Conservation (phyloP, 64 coral and sea anemone genomes). For the Montipora foliosa region DNA sequence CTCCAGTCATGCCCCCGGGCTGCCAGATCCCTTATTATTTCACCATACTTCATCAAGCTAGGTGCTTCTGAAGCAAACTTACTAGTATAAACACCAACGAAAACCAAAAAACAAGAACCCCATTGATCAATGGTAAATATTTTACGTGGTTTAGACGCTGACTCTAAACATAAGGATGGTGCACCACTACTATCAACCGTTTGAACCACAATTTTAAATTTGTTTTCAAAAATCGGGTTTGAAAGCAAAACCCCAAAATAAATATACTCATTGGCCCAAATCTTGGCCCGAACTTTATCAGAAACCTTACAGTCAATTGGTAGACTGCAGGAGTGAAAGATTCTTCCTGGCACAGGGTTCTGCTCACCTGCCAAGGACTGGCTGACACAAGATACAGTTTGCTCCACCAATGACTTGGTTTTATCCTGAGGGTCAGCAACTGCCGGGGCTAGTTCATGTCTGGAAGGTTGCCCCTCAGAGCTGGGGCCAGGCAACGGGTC, state of each 20-base stretch:
- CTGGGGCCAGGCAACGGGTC: background rate
- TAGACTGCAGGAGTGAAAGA: background rate
- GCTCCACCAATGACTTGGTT: background rate
- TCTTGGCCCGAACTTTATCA: background rate
- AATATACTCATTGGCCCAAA: background rate
- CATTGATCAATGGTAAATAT: background rate
- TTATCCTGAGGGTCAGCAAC: background rate
- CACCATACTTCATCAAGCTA: background rate
- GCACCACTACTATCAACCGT: background rate
- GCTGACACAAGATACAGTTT: no score
- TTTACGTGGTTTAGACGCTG: background rate
- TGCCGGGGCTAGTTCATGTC: background rate
- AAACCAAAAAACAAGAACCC: background rate
- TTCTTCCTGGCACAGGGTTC: background rate
- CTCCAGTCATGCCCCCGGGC: no score
- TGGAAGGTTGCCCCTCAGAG: background rate
- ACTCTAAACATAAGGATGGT: background rate
- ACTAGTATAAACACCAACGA: slow-evolving; percentile 13
- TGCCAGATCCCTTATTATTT: background rate
- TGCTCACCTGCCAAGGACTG: no score
- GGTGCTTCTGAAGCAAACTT: background rate
- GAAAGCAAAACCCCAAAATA: background rate
- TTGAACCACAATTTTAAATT: background rate
- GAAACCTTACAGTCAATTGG: background rate
- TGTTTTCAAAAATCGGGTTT: background rate